These are phyloP conservation scores for Anneissia japonica DNA, from an alignment of 35 echinoderm and acorn worm genomes.

Conservation along the genomic window DNA sequence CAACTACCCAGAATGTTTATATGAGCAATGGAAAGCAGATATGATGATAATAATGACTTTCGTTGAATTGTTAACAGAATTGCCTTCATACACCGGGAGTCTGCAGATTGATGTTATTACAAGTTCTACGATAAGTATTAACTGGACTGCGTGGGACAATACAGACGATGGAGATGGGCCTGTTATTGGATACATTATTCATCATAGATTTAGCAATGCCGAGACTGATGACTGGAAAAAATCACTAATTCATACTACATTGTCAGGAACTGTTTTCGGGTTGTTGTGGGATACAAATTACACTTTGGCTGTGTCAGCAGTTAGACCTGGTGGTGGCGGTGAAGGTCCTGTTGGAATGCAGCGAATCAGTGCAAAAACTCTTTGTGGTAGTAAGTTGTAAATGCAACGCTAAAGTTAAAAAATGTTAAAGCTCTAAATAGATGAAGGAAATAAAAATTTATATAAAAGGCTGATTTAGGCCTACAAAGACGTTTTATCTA, in stretches of 20 bases:
- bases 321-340: constrained; percentile 24
- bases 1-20: too few species aligned
- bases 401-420: too few species aligned
- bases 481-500: too few species aligned
- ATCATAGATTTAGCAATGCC: not conserved
- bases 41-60: too few species aligned
- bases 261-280: not conserved
- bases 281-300: constrained; percentile 33
- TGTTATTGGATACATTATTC: not conserved
- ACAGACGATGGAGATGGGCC: not conserved
- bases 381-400: not conserved
- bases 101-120: not conserved
- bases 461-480: too few species aligned
- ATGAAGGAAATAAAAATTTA: too few species aligned
- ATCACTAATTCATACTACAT: not conserved
- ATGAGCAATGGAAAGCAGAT: too few species aligned
- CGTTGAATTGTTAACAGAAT: too few species aligned
- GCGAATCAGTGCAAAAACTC: not conserved
- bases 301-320: constrained; percentile 30
- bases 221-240: not conserved
- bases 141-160: not conserved
- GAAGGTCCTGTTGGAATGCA: not conserved
- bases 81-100: not conserved
- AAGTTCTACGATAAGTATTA: not conserved
- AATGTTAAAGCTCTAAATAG: too few species aligned